These are phyloP conservation scores for Chymomyza amoena DNA, from an alignment of 2,888 invertebrate species.

Conservation along the genomic window DNA sequence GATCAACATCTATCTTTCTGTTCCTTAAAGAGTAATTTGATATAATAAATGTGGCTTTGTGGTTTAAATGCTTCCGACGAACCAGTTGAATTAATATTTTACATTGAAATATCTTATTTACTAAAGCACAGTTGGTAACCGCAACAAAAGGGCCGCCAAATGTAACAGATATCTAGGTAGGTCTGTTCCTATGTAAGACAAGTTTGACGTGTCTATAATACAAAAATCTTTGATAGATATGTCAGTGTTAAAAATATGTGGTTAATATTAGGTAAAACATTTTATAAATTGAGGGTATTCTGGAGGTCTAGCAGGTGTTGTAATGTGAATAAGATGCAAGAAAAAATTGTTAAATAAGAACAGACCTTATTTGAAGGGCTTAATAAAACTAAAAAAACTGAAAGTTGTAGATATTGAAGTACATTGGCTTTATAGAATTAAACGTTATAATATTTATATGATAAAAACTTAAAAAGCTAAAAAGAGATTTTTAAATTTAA, in stretches of 20 bases:
- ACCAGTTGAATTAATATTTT: conserved; percentile 50
- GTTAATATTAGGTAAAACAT: too few species aligned
- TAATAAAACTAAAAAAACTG: too few species aligned
- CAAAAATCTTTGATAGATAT: conserved; percentile 20
- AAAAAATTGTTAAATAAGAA: too few species aligned
- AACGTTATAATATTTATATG: too few species aligned
- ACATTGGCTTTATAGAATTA: too few species aligned
- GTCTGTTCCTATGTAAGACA: not conserved
- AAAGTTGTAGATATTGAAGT: too few species aligned
- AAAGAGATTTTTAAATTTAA: too few species aligned
- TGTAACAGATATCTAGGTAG: conserved; percentile 11
- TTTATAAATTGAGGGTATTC: too few species aligned
- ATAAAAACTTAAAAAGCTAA: too few species aligned
- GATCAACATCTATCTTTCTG: not conserved
- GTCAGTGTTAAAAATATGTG: conserved; percentile 1
- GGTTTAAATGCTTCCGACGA: conserved; percentile 23
- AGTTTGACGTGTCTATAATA: conserved; percentile 21
- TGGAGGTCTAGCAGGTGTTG: too few species aligned
- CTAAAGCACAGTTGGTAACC: conserved; percentile 35
- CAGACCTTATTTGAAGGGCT: too few species aligned
- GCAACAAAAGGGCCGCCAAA: conserved; percentile 30
- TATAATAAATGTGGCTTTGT: conserved; percentile 44
- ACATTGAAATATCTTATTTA: conserved; percentile 38
- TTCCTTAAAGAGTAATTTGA: conserved; percentile 5
- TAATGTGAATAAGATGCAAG: too few species aligned